A percentile compares a stretch with the other conserved stretches of the same genome.
Conservation (phyloP, 2,797 vertebrate genomes). For the Masticophis lateralis region DNA sequence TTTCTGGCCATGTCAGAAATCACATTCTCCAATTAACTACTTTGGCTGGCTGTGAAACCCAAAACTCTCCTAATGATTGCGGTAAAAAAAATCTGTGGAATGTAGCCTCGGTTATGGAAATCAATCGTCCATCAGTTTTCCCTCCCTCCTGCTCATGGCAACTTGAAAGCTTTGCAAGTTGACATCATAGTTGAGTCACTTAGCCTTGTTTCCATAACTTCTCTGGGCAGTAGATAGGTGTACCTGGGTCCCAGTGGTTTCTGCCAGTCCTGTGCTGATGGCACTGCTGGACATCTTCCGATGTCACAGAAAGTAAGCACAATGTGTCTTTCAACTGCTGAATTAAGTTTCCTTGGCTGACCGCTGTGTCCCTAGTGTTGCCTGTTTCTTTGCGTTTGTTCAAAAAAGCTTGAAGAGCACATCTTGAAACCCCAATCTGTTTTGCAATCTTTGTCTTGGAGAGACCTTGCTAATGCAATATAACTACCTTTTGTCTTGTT, state of each 20-base stretch:
- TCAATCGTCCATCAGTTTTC: too few species aligned
- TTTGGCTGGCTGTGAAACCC: too few species aligned
- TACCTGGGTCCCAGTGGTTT: background rate
- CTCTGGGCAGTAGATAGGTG: background rate
- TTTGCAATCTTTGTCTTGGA: too few species aligned
- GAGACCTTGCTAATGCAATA: too few species aligned
- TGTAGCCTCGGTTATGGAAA: too few species aligned
- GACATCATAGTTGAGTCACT: background rate
- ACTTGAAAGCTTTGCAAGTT: too few species aligned
- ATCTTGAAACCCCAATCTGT: background rate
- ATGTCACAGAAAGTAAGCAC: background rate
- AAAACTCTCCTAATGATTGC: too few species aligned
- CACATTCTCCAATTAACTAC: too few species aligned
- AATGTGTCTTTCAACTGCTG: background rate
- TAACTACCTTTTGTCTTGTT: too few species aligned
- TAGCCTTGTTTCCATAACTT: background rate
- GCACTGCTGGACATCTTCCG: background rate
- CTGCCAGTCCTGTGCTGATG: background rate
- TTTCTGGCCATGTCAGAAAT: too few species aligned
- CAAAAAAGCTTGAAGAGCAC: background rate
- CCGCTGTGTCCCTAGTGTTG: background rate
- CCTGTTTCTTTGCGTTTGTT: background rate
- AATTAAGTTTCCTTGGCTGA: background rate
- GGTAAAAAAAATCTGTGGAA: too few species aligned
- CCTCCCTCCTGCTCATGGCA: too few species aligned